These are phyloP conservation scores for Amphipyra berbera DNA, from an alignment of 2,888 invertebrate genomes.

Conservation along the genomic window DNA sequence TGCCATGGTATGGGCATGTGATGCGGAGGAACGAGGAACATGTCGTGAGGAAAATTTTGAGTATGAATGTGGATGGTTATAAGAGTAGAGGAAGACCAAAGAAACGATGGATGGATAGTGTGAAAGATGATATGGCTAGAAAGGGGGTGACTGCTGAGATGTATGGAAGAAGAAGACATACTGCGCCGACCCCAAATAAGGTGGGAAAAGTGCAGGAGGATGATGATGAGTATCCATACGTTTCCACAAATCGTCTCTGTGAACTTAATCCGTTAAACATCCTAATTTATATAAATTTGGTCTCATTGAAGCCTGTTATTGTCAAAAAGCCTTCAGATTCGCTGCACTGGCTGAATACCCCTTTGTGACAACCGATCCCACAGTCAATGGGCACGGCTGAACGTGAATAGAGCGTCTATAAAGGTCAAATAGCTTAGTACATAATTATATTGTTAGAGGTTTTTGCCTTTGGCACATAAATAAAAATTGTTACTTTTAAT, in stretches of 20 bases:
- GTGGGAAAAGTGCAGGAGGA: too few relatives aligned
- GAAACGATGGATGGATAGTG: too few relatives aligned
- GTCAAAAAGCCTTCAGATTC: slow-evolving; percentile 45
- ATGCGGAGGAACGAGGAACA: too few relatives aligned
- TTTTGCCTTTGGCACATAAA: slow-evolving; percentile 31
- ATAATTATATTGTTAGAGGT: slow-evolving; percentile 43
- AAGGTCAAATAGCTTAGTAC: slow-evolving; percentile 48
- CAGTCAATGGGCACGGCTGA: slow-evolving; percentile 54
- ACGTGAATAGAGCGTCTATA: slow-evolving; percentile 54
- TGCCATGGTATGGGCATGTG: too few relatives aligned
- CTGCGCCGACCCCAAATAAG: too few relatives aligned
- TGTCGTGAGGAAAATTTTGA: too few relatives aligned
- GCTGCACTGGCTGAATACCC: slow-evolving; percentile 54
- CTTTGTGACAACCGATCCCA: slow-evolving; percentile 53
- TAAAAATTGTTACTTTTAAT: slow-evolving; percentile 23
- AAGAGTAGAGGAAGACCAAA: too few relatives aligned
- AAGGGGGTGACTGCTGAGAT: too few relatives aligned
- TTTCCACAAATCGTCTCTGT: slow-evolving; percentile 3
- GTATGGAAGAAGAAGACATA: too few relatives aligned
- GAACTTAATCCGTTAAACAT: slow-evolving; percentile 10
- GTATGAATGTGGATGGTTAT: too few relatives aligned
- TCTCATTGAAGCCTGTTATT: slow-evolving; percentile 23
- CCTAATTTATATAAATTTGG: slow-evolving; percentile 12
- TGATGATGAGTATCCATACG: background rate
- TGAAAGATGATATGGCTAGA: too few relatives aligned